Evolutionary conservation across 2,888 invertebrate genomes (phyloP), one percentile per base, ranked within the genome.

Genomic region (Synanthedon myopaeformis): DNA sequence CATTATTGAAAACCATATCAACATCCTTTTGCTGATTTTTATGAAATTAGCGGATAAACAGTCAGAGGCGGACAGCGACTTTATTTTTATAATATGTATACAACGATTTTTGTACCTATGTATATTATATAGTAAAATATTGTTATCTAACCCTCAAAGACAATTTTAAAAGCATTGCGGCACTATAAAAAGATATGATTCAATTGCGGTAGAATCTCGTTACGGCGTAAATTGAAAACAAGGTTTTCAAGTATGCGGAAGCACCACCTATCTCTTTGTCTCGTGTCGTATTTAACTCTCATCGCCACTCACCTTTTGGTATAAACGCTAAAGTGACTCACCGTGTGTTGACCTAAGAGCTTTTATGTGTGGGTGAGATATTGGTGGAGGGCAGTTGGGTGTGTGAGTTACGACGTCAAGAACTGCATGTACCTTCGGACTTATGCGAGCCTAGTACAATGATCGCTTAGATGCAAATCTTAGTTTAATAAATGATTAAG

Each of bases 381-480:
- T 62, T 59, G 53, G 52, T 57, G 57, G 49, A 50, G 51, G 51
- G 51, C 13, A 50, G 14, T 53, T 53, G 55, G 56, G 58, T 55
- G 59, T 49, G 57, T 57, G 59, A 55, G 54, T 53, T 56, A 54
- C 52, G 52, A 11, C 19, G 19, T 17, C n/a, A 19, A 62, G 51
- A 35, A 55, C 54, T 49, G 17, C 56, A 53, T 58, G 57, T 59
- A 56, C 64, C 62, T 65, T 57, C 55, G 51, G 55, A 63, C 53
- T 64, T 65, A 69, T 69, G 69, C 57, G 54, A 53, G 63, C 67
- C 66, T 68, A 63, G 70, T 70, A 68, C 61, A 56, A 65, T 52
- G 55, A 57, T 56, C 53, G 54, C 53, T 52, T 54, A 45, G 54
- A 53, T 58, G 57, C 57, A 55, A 59, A 59, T 23, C 23, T 23